Conservation (phyloP, 2,797 vertebrate species). For the Parauchenoglanis ngamensis region DNA sequence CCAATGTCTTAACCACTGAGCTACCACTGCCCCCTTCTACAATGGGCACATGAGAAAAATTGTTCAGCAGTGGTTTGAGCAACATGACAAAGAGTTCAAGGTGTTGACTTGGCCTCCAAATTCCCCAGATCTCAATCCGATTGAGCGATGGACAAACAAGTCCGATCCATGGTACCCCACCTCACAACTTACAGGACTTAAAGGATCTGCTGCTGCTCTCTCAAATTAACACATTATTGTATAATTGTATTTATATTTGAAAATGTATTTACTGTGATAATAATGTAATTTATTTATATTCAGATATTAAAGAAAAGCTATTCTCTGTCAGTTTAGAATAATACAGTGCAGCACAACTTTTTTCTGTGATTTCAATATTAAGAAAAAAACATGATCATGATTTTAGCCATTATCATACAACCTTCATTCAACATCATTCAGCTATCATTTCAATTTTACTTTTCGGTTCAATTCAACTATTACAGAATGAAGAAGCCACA, state of each 20-base stretch:
- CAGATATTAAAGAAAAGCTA: background rate
- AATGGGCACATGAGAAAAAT: background rate
- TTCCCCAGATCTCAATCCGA: no score
- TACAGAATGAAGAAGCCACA: background rate
- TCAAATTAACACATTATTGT: background rate
- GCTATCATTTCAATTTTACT: background rate
- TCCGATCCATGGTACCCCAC: background rate
- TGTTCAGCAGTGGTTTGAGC: no score
- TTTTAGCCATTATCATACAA: background rate
- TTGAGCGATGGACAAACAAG: background rate
- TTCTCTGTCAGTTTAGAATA: background rate
- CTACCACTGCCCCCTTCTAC: no score
- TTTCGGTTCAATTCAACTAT: background rate
- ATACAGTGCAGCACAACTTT: no score
- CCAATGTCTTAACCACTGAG: no score
- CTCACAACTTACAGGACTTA: background rate
- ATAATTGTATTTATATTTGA: background rate
- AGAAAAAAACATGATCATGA: background rate
- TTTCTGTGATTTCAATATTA: background rate
- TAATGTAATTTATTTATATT: no score
- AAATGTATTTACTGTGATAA: background rate
- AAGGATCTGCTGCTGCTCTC: background rate
- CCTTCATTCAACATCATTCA: no score
- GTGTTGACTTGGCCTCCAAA: no score
- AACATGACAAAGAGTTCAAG: no score